Conservation (phyloP, 2,113 vertebrate species). For the Hyperopisus bebe region DNA sequence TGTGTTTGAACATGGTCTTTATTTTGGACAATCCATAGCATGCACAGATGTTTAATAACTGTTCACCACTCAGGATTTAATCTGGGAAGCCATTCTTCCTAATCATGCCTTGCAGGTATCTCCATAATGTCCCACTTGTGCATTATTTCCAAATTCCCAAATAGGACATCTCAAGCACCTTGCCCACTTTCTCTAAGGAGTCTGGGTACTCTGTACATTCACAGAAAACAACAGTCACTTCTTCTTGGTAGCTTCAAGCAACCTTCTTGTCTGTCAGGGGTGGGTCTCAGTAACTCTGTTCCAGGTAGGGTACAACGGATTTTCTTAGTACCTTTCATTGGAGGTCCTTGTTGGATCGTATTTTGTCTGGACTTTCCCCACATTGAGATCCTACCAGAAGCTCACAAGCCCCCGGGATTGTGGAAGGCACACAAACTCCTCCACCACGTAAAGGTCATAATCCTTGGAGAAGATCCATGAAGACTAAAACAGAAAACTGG, state of each 20-base stretch:
- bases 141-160: neutral
- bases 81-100: neutral
- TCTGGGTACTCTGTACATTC: neutral
- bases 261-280: neutral
- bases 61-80: neutral
- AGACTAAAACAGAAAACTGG: neutral
- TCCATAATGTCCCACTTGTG: neutral
- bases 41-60: neutral
- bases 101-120: neutral
- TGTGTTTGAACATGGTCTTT: neutral
- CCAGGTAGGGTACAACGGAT: neutral
- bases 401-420: neutral
- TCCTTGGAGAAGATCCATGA: neutral
- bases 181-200: neutral
- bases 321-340: neutral
- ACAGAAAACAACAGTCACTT: neutral
- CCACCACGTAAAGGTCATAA: neutral
- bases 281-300: neutral
- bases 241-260: neutral
- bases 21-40: neutral
- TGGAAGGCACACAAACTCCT: neutral
- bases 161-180: neutral
- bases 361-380: neutral
- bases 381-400: neutral
- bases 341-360: neutral